Evolutionary conservation across 2,113 vertebrate species (phyloP), one percentile per base, ranked within the genome.

Genomic region (Sinocyclocheilus anshuiensis): DNA sequence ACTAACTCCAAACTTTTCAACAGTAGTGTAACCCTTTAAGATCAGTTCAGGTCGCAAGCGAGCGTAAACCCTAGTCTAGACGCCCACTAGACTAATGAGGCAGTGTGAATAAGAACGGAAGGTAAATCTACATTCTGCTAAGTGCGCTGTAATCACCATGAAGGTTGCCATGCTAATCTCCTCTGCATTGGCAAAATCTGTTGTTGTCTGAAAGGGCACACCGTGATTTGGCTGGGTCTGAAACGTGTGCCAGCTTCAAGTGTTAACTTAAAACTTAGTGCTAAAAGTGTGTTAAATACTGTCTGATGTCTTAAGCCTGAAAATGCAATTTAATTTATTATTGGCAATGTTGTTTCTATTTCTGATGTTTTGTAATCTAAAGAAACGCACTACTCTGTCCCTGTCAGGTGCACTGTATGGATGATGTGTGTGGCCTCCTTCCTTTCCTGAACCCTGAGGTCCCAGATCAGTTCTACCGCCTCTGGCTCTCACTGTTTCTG

Each of bases 381-480:
- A 36, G 10, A 53, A 53, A 36, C n/a, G 0, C 20, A 69, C 24
- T 50, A 18, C 20, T 15, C 3, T 63, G 81, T 89, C 26, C 61
- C 77, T 53, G 53, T 53, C 90, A 99, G 98, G 97, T 99, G 81
- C 97, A 99, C 93, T 99, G 98, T 92, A 99, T 99, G 97, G 97
- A 99, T 78, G 97, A 99, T 0, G 97, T 99, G 55, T 99, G 98
- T 67, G 98, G 98, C 82, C 97, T 99, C 74, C 95, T 99, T 88
- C 98, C 97, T 88, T 99, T 99, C 92, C 96, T 99, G 87, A 99
- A 99, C 90, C 98, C 98, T 0, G 98, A 99, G 91, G 95, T 98
- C 90, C 98, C 98, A 33, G 98, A 99, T 94, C 98, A 99, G 95
- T 99, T 99, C 92, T 99, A 99, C 93, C 96, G 98, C 87, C 96